Percentiles rank a stretch among this genome's conserved stretches.
These are phyloP conservation scores for Hystrix brachyura DNA, from an alignment of 2,113 vertebrate species.

Conservation along the genomic window DNA sequence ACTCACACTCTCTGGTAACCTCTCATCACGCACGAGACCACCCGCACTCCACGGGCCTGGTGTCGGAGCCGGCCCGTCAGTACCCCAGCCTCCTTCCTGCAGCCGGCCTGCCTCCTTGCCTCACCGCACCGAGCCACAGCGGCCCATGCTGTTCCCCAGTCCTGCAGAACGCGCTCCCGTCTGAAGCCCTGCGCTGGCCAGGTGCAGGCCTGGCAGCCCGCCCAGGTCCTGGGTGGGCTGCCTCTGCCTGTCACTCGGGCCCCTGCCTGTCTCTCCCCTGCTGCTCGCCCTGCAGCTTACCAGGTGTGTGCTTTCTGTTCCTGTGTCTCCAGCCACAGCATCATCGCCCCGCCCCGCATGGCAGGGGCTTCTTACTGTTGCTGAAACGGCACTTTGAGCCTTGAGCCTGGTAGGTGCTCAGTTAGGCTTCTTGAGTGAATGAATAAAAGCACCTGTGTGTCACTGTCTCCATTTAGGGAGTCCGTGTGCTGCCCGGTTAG, in stretches of 20 bases:
- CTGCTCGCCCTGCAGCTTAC: background rate
- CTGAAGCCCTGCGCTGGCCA: accelerated
- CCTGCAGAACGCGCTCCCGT: background rate
- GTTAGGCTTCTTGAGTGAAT: background rate
- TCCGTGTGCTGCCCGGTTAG: background rate
- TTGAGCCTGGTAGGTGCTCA: background rate
- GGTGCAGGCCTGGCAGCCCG: background rate
- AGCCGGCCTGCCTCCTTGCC: background rate
- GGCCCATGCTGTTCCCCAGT: background rate
- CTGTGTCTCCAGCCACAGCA: background rate
- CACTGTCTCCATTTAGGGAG: background rate
- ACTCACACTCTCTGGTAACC: background rate
- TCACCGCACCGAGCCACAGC: background rate
- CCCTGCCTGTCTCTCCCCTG: background rate
- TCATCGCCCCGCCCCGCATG: background rate
- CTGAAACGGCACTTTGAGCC: background rate
- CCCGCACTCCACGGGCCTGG: background rate
- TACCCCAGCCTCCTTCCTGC: background rate
- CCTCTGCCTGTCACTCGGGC: background rate
- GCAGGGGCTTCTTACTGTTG: background rate
- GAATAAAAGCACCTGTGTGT: background rate
- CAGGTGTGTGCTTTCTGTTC: background rate
- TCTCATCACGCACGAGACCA: background rate
- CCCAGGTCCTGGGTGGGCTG: background rate
- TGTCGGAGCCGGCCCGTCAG: background rate